Conservation (phyloP, 2,797 vertebrate species). For the Coregonus suidteri region DNA sequence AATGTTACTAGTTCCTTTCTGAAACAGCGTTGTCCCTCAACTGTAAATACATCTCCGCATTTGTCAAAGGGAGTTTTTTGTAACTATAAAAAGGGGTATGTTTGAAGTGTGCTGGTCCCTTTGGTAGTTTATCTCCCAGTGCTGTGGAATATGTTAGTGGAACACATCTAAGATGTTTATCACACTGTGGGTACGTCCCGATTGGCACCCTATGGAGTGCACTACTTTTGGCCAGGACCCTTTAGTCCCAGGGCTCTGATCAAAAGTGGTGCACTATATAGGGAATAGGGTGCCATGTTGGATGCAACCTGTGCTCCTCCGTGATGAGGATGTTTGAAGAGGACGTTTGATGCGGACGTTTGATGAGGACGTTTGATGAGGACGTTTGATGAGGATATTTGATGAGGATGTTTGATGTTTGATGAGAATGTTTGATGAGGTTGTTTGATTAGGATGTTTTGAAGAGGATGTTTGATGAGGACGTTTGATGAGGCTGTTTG, state of each 20-base stretch:
- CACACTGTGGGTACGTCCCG: too few relatives aligned
- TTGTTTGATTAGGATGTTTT: conserved; percentile 41
- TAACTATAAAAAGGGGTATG: conserved; percentile 54
- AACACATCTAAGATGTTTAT: conserved; percentile 45
- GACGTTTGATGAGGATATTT: too few relatives aligned
- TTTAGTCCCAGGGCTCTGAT: neutral
- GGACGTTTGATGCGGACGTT: too few relatives aligned
- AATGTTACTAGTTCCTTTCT: neutral
- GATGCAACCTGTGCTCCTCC: neutral
- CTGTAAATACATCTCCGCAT: conserved; percentile 56
- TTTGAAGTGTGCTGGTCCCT: conserved; percentile 71
- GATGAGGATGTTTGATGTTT: too few relatives aligned
- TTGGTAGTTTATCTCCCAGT: conserved; percentile 54
- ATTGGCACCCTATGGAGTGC: too few relatives aligned
- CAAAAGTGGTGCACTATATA: neutral
- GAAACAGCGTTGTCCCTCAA: conserved; percentile 40
- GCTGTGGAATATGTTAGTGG: conserved; percentile 60
- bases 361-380: too few relatives aligned
- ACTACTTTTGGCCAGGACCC: too few relatives aligned
- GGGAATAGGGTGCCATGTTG: neutral
- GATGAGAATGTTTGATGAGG: neutral
- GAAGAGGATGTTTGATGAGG: too few relatives aligned
- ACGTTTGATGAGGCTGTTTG: conserved; percentile 41
- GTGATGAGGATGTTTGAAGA: too few relatives aligned
- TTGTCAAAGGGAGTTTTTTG: conserved; percentile 58